Evolutionary conservation across 2,113 vertebrate genomes (phyloP).

Genomic region (Strix aluco): DNA sequence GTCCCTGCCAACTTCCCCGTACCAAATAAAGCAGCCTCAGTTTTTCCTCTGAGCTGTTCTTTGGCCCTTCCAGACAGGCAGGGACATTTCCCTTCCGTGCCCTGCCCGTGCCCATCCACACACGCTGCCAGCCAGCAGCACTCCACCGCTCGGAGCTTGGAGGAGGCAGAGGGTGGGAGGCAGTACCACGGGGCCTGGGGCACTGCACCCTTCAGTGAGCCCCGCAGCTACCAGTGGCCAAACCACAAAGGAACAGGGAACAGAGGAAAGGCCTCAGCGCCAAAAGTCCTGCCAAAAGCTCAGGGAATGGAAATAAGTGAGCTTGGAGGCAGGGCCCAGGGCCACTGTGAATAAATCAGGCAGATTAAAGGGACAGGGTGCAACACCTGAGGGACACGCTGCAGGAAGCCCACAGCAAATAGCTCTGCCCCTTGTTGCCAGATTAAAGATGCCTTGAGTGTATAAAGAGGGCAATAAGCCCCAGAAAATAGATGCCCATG

Average conservation of each 20-base stretch:
- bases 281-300: neutral
- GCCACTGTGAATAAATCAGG: rapidly evolving
- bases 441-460: neutral
- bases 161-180: neutral
- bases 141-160: rapidly evolving
- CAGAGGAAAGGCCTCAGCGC: neutral
- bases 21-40: neutral
- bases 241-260: neutral
- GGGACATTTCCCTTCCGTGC: neutral
- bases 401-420: neutral
- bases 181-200: neutral
- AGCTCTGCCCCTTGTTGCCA: neutral
- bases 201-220: neutral
- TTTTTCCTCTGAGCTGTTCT: slow-evolving; percentile 60
- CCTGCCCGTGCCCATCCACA: neutral
- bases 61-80: slow-evolving; percentile 23
- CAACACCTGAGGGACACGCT: neutral
- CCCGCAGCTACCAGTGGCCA: neutral
- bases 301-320: neutral
- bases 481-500: neutral
- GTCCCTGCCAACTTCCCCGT: neutral
- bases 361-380: neutral
- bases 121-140: neutral
- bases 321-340: neutral
- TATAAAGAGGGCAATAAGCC: neutral